phyloP scores from a whole-genome alignment of 2,113 vertebrate genomes.

The Todiramphus saurophagus region DNA sequence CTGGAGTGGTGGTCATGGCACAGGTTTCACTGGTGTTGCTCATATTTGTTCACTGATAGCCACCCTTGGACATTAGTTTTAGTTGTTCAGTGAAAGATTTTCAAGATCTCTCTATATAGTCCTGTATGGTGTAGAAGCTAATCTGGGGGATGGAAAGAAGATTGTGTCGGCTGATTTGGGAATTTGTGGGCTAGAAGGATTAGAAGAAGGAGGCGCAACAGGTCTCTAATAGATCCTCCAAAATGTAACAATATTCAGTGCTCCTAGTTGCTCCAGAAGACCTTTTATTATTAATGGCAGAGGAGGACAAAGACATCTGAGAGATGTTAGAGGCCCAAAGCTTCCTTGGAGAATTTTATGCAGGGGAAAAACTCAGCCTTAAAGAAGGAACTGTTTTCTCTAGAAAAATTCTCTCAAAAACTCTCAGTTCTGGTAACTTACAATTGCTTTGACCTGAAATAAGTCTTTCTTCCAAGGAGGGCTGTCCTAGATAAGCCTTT shows the following conservation, averaged over 20 bases:
- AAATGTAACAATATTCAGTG: background rate
- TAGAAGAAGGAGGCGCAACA: background rate
- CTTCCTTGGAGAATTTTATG: background rate
- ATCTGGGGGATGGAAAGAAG: background rate
- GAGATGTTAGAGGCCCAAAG: background rate
- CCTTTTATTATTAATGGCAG: background rate
- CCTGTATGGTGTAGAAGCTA: background rate
- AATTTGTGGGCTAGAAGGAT: background rate
- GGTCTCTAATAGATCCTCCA: background rate
- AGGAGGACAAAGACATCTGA: background rate
- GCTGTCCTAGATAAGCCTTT: background rate
- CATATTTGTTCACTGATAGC: background rate
- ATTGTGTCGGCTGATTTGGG: background rate
- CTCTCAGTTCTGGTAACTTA: background rate
- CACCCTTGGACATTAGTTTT: background rate
- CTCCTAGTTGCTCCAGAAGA: background rate
- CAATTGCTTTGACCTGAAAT: background rate
- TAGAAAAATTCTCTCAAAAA: background rate
- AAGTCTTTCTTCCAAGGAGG: background rate
- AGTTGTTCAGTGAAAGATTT: background rate
- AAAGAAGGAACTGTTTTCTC: background rate
- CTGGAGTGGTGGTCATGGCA: background rate
- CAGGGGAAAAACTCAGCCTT: accelerated
- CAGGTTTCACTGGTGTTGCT: background rate
- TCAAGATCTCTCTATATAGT: background rate